Base-by-base conservation (phyloP, 2,113 vertebrate species). In the Sebastes fasciatus region DNA sequence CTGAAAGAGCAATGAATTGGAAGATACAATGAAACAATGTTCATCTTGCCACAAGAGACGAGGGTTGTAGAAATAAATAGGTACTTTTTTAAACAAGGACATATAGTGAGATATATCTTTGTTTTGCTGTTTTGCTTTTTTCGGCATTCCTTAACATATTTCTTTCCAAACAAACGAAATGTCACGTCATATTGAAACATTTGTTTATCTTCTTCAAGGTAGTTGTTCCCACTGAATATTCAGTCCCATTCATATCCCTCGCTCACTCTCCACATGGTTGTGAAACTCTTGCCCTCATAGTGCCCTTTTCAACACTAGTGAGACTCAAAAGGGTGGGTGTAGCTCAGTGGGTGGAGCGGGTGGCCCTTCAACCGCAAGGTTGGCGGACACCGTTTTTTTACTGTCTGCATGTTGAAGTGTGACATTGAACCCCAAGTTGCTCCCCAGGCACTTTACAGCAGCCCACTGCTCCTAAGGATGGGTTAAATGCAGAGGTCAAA, bases 1-100 rank as follows among this genome's bases (percentile, higher is more conserved):
- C 84, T 57, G 55, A 82, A 48, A 67, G 71, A 60, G 52, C 62
- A 83, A 85, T 79, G 84, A 89, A 82, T 74, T 77, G 79, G 65
- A 55, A 61, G 4, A 74, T 19, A 82, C 82, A 82, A 65, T 52
- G 57, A 86, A 78, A 67, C 78, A 62, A 55, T 26, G 45, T 82
- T 83, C 40, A n/a, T 55, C 51, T 62, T 69, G 73, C 66, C 77
- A 83, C 46, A 61, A 55, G 78, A 77, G 74, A 75, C 62, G 64
- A 80, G 17, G 77, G 26, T 26, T 82, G 72, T 48, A 80, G 78
- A 81, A 65, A 61, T 65, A 45, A 77, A 82, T 63, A 58, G 73
- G 58, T 68, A 19, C 48, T 52, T 84, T 80, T 79, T 78, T 70
- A 84, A 82, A 82, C 62, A 58, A 40, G 34, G 61, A 74, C 48